Base-by-base conservation (phyloP, 1,140 invertebrate genomes). In the Vollenhovia emeryi region DNA sequence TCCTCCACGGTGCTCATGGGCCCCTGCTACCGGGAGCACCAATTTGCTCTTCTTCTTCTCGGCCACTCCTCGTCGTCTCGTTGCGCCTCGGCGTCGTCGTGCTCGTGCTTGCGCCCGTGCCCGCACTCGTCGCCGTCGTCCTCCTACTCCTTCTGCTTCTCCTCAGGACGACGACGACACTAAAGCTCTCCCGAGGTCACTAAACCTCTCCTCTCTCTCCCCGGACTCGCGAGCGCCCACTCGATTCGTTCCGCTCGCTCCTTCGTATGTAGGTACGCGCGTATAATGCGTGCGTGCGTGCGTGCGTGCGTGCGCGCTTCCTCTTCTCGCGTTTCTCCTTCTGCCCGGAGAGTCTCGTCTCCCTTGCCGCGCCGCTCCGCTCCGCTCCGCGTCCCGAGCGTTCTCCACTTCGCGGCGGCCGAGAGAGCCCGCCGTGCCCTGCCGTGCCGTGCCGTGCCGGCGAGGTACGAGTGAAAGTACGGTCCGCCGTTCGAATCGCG, bases 1-100 rank as follows among this genome's bases (percentile, higher is more conserved):
- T 92, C 91, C 92, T 94, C 93, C 92, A 91, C 89, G 33, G 24
- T 24, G 75, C 73, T 94, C 89, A 93, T 95, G 91, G 52, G 82
- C 76, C 85, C 93, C 94, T 94, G 92, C 62, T 94, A 93, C 90
- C 60, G 89, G 87, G 94, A 95, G 94, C 94, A 95, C 94, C 94
- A 95, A 94, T 94, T 95, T 95, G 94, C 94, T 95, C 94, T 95
- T 95, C 94, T 95, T 95, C 94, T 94, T 94, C 94, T 94, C 93
- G 93, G 90, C 94, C 94, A 94, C 93, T 95, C 93, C 93, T 94
- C 92, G 90, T 87, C 84, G 84, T 83, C 78, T 57, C 84, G 85
- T 89, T 91, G 90, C 88, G 85, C 87, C 62, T 84, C 84, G 82
- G 69, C 78, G 84, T 82, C 84, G 71, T 76, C 30, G 57, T 52